Base-by-base conservation (phyloP, 2,888 invertebrate species). In the Endomychus coccineus region DNA sequence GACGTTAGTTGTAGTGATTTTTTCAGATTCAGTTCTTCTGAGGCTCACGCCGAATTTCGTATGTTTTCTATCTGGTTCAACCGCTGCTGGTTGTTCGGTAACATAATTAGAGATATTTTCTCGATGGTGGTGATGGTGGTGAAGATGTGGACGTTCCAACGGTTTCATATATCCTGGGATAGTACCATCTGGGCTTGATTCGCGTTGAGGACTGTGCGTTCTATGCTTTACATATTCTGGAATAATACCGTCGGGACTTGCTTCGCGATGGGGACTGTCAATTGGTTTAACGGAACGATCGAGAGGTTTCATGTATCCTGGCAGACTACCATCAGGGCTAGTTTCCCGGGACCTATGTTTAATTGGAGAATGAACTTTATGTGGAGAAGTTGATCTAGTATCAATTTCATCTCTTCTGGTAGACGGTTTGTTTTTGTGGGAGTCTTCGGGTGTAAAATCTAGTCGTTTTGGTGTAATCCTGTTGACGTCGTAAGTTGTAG, bases 1-100 rank as follows among this genome's bases (percentile, higher is more conserved):
- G 11, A 6, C 11, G 6, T 25, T 25, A 12, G 6, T n/a, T n/a
- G n/a, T n/a, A 4, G 69, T 63, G 2, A 67, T 63, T 44, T 70
- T 66, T 44, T 72, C 73, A 5, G 71, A 68, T 48, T 75, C 73
- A 2, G 77, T 75, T 39, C 72, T 69, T 15, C 73, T 71, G 16
- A 80, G 64, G 30, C 78, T 79, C 4, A 83, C 76, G 17, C 82
- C 82, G 54, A 83, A 83, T 54, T 81, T 82, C 2, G 75, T 46
- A 52, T 57, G 55, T 40, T 28, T 51, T 10, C 34, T 44, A 2
- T 30, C 13, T 11, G 43, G 33, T 30, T 42, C 46, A 5, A 41
- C 21, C 4, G 40, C 38, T n/a, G n/a, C n/a, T n/a, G n/a, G n/a
- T n/a, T n/a, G n/a, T n/a, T n/a, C n/a, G n/a, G n/a, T n/a, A n/a